Percentiles rank a stretch among this genome's conserved stretches.
phyloP scores from a whole-genome alignment of 1,140 invertebrate genomes.

The Cydia strobilella region DNA sequence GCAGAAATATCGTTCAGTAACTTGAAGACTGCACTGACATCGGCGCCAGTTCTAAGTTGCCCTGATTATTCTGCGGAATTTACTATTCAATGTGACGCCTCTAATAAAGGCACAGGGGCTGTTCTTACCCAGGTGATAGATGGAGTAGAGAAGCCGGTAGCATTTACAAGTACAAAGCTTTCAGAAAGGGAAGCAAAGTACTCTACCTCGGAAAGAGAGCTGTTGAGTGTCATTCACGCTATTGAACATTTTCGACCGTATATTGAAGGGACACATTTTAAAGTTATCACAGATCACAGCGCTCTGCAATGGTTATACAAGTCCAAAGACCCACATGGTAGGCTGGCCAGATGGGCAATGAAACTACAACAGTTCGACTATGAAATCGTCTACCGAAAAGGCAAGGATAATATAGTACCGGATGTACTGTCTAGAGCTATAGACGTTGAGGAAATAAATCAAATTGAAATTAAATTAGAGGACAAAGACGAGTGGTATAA shows the following conservation, averaged over 20 bases:
- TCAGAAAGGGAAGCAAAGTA: neutral
- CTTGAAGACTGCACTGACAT: neutral
- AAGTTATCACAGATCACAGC: constrained; percentile 32
- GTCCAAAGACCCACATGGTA: constrained; percentile 21
- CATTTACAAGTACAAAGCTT: neutral
- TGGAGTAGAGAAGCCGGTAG: neutral
- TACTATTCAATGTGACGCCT: constrained; percentile 26
- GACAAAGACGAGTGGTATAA: neutral
- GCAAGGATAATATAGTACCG: constrained; percentile 1
- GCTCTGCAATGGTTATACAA: constrained; percentile 32
- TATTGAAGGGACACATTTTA: constrained; percentile 29
- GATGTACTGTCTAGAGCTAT: constrained; percentile 16
- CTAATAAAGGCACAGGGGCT: constrained; percentile 3
- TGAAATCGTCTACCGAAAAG: constrained; percentile 5
- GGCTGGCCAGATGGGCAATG: constrained; percentile 33
- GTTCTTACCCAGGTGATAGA: constrained; percentile 8
- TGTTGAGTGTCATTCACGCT: neutral
- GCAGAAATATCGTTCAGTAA: neutral
- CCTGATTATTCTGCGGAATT: constrained; percentile 5
- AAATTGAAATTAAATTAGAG: neutral
- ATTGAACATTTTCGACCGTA: constrained; percentile 22
- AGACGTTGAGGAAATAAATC: neutral
- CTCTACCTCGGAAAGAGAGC: constrained; percentile 25
- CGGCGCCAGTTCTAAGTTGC: neutral
- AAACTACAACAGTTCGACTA: constrained; percentile 17